phyloP scores from a whole-genome alignment of 2,888 invertebrate genomes.

The Dynastes maya region DNA sequence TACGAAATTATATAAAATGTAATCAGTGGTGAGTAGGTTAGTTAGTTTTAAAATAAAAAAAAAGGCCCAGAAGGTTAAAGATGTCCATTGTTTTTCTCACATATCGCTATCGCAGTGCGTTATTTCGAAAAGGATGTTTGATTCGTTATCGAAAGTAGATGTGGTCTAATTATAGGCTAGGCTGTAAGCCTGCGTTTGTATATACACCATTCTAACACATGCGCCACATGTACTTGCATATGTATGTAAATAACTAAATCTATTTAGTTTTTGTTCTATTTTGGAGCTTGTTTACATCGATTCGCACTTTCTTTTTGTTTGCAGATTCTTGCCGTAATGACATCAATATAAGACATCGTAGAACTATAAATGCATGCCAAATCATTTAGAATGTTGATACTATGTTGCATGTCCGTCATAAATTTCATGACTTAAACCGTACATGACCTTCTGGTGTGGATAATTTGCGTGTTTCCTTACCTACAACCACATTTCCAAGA shows the following conservation, averaged over 20 bases:
- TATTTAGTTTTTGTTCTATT: neutral
- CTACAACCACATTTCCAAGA: neutral
- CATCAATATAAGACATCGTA: too few relatives aligned
- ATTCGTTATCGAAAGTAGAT: conserved; percentile 42
- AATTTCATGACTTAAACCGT: neutral
- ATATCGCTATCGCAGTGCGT: conserved; percentile 12
- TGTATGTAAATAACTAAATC: neutral
- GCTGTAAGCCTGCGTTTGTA: neutral
- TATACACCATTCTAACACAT: neutral
- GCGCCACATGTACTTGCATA: neutral
- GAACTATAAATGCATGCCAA: too few relatives aligned
- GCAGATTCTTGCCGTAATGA: neutral
- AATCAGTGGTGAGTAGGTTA: too few relatives aligned
- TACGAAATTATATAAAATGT: too few relatives aligned
- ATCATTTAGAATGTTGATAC: too few relatives aligned
- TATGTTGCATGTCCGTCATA: neutral
- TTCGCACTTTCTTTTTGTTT: neutral
- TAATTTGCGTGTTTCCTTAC: neutral
- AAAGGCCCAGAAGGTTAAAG: neutral
- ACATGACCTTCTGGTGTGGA: neutral
- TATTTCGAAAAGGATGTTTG: conserved; percentile 40
- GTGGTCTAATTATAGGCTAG: conserved; percentile 40
- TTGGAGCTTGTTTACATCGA: neutral
- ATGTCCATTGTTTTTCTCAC: conserved; percentile 15
- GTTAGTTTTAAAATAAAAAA: too few relatives aligned